Evolutionary conservation across 2,888 invertebrate genomes (phyloP), one percentile per base, ranked within the genome.

Genomic region (Limnephilus lunatus): DNA sequence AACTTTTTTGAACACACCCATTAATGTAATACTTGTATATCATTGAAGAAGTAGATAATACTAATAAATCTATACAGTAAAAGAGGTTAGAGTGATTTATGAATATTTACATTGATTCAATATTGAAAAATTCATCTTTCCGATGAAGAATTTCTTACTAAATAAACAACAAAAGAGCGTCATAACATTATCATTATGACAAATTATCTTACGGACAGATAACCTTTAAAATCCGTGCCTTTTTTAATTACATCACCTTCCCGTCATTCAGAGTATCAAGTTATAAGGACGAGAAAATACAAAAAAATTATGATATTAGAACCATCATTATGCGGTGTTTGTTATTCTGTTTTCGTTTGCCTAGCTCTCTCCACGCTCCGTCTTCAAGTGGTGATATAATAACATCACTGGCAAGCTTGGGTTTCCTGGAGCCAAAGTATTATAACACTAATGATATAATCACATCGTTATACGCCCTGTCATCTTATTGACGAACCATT

Each of bases 401-500:
- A 68, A 9, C 9, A 68, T 68, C 53, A 53, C 19, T 53, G 53
- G 19, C 19, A 53, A 53, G 53, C 53, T 53, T 53, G 53, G 19
- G 19, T 53, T 53, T 53, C n/a, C n/a, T 68, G 68, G 25, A 68
- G 68, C 68, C 68, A 68, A 68, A n/a, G 5, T n/a, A 68, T 68
- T 68, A 68, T 68, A n/a, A n/a, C 68, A 9, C n/a, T 68, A 82
- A 68, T 68, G 68, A 68, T 68, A 86, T 86, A 86, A 86, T 86
- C 30, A 44, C 86, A 30, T 86, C 86, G 44, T 86, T 86, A 86
- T 86, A 35, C 25, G 30, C 30, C 86, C n/a, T 30, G 44, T 48
- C 48, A 39, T 86, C 86, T 39, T 86, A 86, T 86, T 86, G 86
- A 48, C 86, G 86, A 48, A 86, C 44, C 86, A 86, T 86, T 86